Evolutionary conservation across 1,140 invertebrate species (phyloP), one percentile per base, ranked within the genome.

Genomic region (Archegozetes longisetosus): DNA sequence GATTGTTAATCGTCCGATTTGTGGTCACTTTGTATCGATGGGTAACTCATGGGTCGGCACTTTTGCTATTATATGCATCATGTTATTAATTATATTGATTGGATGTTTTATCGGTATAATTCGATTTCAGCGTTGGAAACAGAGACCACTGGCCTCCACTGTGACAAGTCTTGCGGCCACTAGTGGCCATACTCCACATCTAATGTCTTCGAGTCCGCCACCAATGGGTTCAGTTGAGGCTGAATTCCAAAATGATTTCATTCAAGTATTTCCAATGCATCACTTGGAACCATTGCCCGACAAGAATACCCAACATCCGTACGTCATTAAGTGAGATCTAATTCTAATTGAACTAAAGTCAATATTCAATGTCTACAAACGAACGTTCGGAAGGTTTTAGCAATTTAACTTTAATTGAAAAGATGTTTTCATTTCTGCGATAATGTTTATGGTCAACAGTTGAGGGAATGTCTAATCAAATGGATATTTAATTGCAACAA

Each of bases 171-270:
- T 58, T 1, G 55, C 55, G 9, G 47, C 57, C 17, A 27, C 46
- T 3, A 46, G 12, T 23, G 46, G 47, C 26, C 47, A 3, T 24
- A 58, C 48, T 24, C 26, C 46, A 40, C 47, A 58, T 50, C 24
- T n/a, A 9, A 40, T 51, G 1, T 55, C 57, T 12, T 58, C 57
- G 13, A 3, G 2, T 2, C 57, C 57, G 23, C 57, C 57, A 27
- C 57, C 57, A 23, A 58, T 58, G 57, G 57, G 57, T 23, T 58
- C 57, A 50, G 57, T 28, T 22, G 57, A 58, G 49, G 62, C 62
- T 23, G 62, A 63, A 57, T 63, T 63, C 56, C 53, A 63, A 47
- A 63, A 63, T 20, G 62, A 63, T 60, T 63, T 63, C 28, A 63
- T 63, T 3, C 53, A 55, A 55, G 62, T 63, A n/a, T 63, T 63